These are phyloP conservation scores for Heteropelma amictum DNA, from an alignment of 2,888 invertebrate genomes.

Conservation along the genomic window DNA sequence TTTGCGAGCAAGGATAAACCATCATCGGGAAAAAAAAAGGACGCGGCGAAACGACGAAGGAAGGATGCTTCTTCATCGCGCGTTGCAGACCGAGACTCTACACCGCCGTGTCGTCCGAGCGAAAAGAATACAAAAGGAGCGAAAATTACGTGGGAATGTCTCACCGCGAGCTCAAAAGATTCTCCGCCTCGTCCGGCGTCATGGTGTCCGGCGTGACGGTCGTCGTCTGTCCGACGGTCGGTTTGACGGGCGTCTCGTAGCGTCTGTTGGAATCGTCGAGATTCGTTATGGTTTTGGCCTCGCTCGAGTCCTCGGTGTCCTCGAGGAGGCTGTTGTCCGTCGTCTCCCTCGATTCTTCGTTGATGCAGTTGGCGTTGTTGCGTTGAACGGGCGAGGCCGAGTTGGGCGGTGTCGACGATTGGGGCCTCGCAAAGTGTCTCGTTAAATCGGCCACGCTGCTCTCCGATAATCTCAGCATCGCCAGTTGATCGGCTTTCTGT, in stretches of 20 bases:
- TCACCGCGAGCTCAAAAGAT: conserved; percentile 91
- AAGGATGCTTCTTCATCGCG: no score
- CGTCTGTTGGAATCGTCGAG: conserved; percentile 63
- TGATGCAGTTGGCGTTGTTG: conserved; percentile 8
- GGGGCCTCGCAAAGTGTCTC: conserved; percentile 56
- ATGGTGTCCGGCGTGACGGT: conserved; percentile 81
- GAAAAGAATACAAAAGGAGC: not conserved
- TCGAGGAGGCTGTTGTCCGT: conserved; percentile 66
- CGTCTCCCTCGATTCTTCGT: conserved; percentile 52
- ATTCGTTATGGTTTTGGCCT: conserved; percentile 71
- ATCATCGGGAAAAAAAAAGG: conserved; percentile 73
- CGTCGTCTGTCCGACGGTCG: conserved; percentile 55
- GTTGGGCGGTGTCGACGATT: conserved; percentile 45
- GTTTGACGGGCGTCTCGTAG: conserved; percentile 59
- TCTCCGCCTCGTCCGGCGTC: conserved; percentile 94
- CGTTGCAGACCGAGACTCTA: no score
- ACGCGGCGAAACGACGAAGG: no score
- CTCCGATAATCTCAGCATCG: conserved; percentile 68
- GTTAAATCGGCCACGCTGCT: conserved; percentile 57
- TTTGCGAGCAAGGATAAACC: conserved; percentile 75
- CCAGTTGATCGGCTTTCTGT: conserved; percentile 72
- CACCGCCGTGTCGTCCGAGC: no score
- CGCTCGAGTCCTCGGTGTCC: conserved; percentile 70
- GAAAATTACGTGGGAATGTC: no score
- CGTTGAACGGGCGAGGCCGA: conserved; percentile 55